These are phyloP conservation scores for Athrips mouffetella DNA, from an alignment of 2,888 invertebrate genomes.

Conservation along the genomic window DNA sequence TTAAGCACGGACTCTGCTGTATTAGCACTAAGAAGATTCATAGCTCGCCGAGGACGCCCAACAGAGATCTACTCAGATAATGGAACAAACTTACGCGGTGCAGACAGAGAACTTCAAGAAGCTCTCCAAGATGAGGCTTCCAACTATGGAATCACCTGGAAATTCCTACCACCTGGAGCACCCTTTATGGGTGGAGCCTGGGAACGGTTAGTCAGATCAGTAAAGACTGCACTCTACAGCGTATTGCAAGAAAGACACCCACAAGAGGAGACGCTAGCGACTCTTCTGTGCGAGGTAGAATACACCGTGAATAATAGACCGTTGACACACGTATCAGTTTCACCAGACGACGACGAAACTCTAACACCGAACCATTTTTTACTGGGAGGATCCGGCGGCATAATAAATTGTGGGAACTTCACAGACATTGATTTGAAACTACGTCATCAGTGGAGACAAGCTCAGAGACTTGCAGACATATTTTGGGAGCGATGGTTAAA, in stretches of 20 bases:
- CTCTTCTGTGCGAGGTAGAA: neutral
- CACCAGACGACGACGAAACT: neutral
- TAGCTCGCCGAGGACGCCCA: conserved; percentile 10
- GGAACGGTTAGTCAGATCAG: neutral
- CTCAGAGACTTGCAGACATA: neutral
- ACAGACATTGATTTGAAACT: neutral
- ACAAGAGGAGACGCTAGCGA: neutral
- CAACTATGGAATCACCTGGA: neutral
- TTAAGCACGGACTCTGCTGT: conserved; percentile 14
- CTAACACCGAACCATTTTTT: neutral
- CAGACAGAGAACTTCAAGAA: neutral
- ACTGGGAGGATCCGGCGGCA: neutral
- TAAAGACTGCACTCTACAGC: neutral
- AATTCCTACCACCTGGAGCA: neutral
- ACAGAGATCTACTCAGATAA: neutral
- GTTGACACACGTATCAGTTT: neutral
- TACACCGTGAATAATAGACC: neutral
- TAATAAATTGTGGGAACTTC: neutral
- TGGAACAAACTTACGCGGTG: neutral
- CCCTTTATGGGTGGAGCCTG: neutral
- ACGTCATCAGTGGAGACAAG: neutral
- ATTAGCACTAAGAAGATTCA: conserved; percentile 10
- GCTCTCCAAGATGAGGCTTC: neutral
- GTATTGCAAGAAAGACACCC: neutral
- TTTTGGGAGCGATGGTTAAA: neutral